Conservation (phyloP, 1,140 invertebrate genomes). For the Dermatophagoides farinae region DNA sequence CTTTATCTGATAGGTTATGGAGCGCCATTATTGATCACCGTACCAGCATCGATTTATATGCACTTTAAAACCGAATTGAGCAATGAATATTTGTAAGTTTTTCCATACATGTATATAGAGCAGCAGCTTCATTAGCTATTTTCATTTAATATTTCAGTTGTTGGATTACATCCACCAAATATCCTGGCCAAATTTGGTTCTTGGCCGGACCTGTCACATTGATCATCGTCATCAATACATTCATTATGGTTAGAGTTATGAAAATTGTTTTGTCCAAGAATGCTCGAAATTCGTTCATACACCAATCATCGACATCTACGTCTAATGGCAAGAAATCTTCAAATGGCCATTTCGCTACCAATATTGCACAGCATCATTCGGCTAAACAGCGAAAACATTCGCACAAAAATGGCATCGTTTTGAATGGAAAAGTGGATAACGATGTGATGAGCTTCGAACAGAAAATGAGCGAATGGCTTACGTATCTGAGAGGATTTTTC, state of each 20-base stretch:
- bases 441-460: neutral
- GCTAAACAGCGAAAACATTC: too few species aligned
- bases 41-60: neutral
- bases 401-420: too few species aligned
- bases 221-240: conserved; percentile 3
- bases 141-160: conserved; percentile 13
- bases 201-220: conserved; percentile 2
- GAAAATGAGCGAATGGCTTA: neutral
- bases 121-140: too few species aligned
- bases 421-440: too few species aligned
- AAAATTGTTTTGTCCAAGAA: neutral
- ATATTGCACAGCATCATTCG: too few species aligned
- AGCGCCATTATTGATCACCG: neutral
- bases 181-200: conserved; percentile 7
- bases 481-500: conserved; percentile 16
- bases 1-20: conserved; percentile 7
- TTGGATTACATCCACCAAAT: conserved; percentile 10
- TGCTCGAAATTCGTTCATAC: neutral
- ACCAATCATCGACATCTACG: neutral
- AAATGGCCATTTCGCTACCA: neutral
- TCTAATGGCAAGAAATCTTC: neutral
- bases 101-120: too few species aligned
- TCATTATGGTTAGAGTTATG: conserved; percentile 1
- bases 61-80: neutral
- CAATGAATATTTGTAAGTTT: conserved; percentile 14